Conservation (phyloP, 2,797 vertebrate genomes). For the Psittacula echo region DNA sequence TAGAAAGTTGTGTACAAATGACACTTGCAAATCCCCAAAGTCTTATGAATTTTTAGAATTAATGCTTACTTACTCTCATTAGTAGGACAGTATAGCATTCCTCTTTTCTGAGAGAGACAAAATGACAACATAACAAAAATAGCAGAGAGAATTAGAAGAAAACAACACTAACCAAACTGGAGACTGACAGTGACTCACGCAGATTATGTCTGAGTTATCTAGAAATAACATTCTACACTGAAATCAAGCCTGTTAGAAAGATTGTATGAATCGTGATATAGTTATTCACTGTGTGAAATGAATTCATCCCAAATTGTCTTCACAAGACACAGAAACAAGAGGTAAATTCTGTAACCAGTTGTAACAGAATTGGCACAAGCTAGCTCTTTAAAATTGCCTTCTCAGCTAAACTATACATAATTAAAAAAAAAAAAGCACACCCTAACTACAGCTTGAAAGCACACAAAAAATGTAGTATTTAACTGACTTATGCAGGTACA, state of each 20-base stretch:
- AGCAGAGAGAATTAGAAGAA: not conserved
- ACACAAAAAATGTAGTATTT: not conserved
- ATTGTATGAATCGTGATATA: not conserved
- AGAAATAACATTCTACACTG: not conserved
- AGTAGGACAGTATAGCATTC: not conserved
- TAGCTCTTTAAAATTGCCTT: not conserved
- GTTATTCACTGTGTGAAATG: not conserved
- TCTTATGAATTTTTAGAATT: not conserved
- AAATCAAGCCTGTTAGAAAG: not conserved
- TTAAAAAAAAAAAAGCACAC: not conserved
- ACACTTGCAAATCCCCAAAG: not conserved
- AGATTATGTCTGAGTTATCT: not conserved
- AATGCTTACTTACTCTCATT: not conserved
- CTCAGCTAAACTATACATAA: not conserved
- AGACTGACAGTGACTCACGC: accelerated
- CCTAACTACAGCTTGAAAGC: not conserved
- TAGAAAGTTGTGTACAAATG: not conserved
- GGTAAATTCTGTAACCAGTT: not conserved
- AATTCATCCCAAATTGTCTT: not conserved
- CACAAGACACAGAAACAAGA: not conserved
- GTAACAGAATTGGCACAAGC: not conserved
- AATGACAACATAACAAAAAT: not conserved
- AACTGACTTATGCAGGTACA: not conserved
- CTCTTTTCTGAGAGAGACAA: not conserved
- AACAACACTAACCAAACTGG: not conserved